Conservation (phyloP, 2,797 vertebrate species). For the Hemibagrus guttatus region DNA sequence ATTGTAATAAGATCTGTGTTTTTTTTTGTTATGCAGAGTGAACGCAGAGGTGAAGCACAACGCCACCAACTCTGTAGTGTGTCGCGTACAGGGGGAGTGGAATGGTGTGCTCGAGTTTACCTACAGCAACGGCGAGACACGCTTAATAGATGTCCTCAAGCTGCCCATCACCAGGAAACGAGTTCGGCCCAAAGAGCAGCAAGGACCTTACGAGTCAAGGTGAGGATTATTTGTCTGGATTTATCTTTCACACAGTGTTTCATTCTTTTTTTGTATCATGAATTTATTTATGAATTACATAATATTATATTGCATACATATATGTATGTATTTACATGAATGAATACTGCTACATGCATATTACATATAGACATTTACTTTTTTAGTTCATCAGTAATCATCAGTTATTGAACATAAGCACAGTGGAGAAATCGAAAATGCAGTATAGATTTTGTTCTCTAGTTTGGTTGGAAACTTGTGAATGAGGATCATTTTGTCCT, state of each 20-base stretch:
- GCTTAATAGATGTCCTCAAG: constrained; percentile 86
- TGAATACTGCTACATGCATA: no score
- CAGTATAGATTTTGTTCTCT: not conserved
- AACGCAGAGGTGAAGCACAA: constrained; percentile 96
- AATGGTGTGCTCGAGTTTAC: constrained; percentile 91
- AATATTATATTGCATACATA: no score
- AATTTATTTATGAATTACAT: not conserved
- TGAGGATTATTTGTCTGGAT: constrained; percentile 57
- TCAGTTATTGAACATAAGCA: not conserved
- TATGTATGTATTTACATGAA: no score
- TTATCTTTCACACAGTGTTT: not conserved
- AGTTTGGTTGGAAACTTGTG: not conserved
- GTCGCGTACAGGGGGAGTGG: constrained; percentile 96
- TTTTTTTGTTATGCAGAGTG: constrained; percentile 75
- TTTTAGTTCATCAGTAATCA: not conserved
- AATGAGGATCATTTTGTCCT: not conserved
- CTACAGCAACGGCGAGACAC: constrained; percentile 86
- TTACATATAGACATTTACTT: not conserved
- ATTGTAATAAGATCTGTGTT: constrained; percentile 37
- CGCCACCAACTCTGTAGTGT: constrained; percentile 84
- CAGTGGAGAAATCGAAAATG: not conserved
- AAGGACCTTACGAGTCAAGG: constrained; percentile 93
- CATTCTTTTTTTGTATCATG: not conserved
- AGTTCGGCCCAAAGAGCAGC: constrained; percentile 87
- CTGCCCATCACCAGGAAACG: constrained; percentile 86